Conservation (phyloP, 2,797 vertebrate species). For the Sebastes taczanowskii region DNA sequence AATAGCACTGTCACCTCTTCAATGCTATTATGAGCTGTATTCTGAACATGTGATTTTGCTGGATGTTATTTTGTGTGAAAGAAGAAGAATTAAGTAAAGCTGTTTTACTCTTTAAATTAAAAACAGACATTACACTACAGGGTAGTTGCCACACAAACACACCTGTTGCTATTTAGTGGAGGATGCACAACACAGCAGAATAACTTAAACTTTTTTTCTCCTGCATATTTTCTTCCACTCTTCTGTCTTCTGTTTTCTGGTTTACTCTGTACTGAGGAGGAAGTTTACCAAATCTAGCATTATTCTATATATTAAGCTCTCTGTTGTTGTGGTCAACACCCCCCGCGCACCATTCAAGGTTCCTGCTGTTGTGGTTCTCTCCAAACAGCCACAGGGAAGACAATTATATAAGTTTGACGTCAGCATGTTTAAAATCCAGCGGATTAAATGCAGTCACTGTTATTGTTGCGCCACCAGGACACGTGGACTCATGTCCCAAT, state of each 20-base stretch:
- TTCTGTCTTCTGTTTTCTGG: background rate
- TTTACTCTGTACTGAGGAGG: background rate
- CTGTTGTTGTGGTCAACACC: background rate
- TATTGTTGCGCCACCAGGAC: background rate
- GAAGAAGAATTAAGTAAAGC: background rate
- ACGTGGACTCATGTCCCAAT: background rate
- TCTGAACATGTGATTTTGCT: background rate
- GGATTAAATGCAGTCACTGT: background rate
- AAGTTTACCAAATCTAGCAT: background rate
- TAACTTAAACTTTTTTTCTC: background rate
- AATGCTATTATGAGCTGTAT: background rate
- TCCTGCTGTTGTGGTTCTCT: background rate
- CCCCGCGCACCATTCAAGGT: background rate
- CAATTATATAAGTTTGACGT: slow-evolving; percentile 10
- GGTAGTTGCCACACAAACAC: background rate
- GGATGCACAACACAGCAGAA: too few relatives aligned
- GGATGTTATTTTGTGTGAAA: background rate
- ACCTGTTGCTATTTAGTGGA: background rate
- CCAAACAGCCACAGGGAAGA: background rate
- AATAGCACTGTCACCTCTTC: background rate
- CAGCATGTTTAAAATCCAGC: background rate
- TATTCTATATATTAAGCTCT: background rate
- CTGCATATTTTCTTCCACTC: background rate
- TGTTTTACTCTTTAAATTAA: background rate
- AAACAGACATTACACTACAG: background rate